phyloP scores from a whole-genome alignment of 2,113 vertebrate species.

The Myotis davidii region DNA sequence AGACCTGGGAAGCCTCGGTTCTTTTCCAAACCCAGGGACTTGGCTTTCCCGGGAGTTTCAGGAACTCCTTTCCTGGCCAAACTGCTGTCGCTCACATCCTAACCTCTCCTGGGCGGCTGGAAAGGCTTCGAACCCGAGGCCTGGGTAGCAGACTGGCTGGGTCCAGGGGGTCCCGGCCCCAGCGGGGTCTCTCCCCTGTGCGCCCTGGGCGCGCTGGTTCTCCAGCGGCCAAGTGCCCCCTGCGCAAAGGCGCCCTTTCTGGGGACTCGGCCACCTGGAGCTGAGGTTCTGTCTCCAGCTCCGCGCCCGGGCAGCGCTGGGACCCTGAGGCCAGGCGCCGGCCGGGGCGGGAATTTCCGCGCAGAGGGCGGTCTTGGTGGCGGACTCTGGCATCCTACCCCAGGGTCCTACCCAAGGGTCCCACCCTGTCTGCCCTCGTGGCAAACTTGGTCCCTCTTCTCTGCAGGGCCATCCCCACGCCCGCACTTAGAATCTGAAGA shows the following conservation, averaged over 20 bases:
- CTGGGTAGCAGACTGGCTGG: background rate
- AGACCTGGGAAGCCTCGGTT: background rate
- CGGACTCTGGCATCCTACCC: background rate
- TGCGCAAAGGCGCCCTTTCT: background rate
- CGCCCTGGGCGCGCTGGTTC: background rate
- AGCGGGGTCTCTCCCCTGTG: background rate
- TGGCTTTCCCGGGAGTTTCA: background rate
- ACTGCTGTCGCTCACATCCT: background rate
- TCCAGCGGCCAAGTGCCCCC: background rate
- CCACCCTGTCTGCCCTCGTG: background rate
- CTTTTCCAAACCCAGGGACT: background rate
- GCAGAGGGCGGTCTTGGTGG: background rate
- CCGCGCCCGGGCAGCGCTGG: background rate
- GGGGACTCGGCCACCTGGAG: background rate
- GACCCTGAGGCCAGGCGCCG: constrained; percentile 20
- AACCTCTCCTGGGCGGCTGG: background rate
- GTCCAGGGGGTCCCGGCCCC: background rate
- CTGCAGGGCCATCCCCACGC: background rate
- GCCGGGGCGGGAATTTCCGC: background rate
- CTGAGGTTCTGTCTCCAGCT: constrained; percentile 29
- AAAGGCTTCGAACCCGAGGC: constrained; percentile 37
- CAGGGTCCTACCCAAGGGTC: background rate
- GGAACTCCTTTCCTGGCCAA: constrained; percentile 24
- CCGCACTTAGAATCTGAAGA: background rate
- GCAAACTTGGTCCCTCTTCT: constrained; percentile 8